Percentiles rank a stretch among this genome's conserved stretches.
Evolutionary conservation across 1,140 invertebrate genomes (phyloP).

Genomic region (Leptopilina boulardi): DNA sequence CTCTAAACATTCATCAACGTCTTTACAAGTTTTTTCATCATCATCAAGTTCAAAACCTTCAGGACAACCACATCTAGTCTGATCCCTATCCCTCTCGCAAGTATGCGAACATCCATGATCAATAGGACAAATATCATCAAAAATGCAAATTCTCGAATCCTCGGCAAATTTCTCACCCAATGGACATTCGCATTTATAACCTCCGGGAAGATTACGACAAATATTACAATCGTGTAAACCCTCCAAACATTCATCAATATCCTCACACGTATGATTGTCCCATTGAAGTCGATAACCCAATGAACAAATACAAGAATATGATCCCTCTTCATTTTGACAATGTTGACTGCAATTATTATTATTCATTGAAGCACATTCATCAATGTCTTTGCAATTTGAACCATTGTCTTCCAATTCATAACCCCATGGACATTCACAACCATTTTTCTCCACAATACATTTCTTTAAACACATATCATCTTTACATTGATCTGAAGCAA

Average conservation of each 20-base stretch:
- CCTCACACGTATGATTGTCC: conserved; percentile 81
- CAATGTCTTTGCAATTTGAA: conserved; percentile 72
- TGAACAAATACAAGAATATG: conserved; percentile 74
- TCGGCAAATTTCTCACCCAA: conserved; percentile 65
- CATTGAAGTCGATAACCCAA: conserved; percentile 70
- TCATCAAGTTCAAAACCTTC: conserved; percentile 81
- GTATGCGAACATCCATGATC: conserved; percentile 52
- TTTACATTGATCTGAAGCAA: conserved; percentile 38
- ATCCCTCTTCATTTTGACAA: conserved; percentile 68
- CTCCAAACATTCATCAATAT: conserved; percentile 87
- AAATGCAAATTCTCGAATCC: conserved; percentile 66
- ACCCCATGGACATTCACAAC: conserved; percentile 53
- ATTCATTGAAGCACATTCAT: conserved; percentile 68
- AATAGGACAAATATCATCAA: conserved; percentile 53
- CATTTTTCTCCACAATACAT: conserved; percentile 59
- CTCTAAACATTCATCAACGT: conserved; percentile 74
- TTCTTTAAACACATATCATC: conserved; percentile 46
- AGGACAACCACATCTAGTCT: conserved; percentile 82
- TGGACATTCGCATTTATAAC: conserved; percentile 85
- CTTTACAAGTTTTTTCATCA: conserved; percentile 59
- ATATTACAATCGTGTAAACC: conserved; percentile 77
- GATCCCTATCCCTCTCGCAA: conserved; percentile 42
- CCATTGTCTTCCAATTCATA: conserved; percentile 61
- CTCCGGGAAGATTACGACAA: conserved; percentile 75
- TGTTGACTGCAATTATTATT: conserved; percentile 55